Base-by-base conservation (phyloP, 2,113 vertebrate species). In the Sinocyclocheilus anophthalmus region DNA sequence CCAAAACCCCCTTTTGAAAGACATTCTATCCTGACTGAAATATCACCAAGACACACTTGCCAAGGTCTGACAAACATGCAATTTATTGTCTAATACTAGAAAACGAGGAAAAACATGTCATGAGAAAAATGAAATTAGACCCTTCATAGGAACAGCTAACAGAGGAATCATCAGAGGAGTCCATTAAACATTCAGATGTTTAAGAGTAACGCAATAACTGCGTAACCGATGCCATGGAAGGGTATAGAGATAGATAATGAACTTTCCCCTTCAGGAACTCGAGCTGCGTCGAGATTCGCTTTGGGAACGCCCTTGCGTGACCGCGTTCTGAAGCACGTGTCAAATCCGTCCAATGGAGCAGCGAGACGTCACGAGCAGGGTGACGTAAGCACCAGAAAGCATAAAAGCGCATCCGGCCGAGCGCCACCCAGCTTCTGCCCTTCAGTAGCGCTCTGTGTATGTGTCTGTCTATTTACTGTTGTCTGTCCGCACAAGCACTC, bases 1-100 rank as follows among this genome's bases (percentile, higher is more conserved):
- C 94, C 79, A 42, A 91, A 92, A 90, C 93, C 88, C 91, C 81
- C 91, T 84, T 87, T 94, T 93, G 91, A 95, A 94, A 93, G 87
- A 59, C 89, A 90, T 89, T 90, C 90, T 92, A 93, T 90, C 90
- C 61, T 83, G 90, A 91, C 91, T 89, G 92, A 91, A 94, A 92
- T 91, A 94, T 93, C 91, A 92, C 91, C 93, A 94, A 94, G 90
- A 93, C 92, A 90, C 90, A 90, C 91, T 91, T 88, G 87, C 90
- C 50, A 86, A 88, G 92, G 90, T 88, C 88, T 88, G 90, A 92
- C 87, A 88, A 91, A 83, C 89, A 93, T 87, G 89, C 88, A 79
- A 88, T 90, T 90, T 89, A 91, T 90, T 88, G 55, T 93, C 91
- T 92, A 91, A 72, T 75, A 89, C 90, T 89, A 91, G 90, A 73